Percentiles rank a stretch among this genome's conserved stretches.
Conservation (phyloP, 2,888 invertebrate species). For the Lasioglossum leucozonium region DNA sequence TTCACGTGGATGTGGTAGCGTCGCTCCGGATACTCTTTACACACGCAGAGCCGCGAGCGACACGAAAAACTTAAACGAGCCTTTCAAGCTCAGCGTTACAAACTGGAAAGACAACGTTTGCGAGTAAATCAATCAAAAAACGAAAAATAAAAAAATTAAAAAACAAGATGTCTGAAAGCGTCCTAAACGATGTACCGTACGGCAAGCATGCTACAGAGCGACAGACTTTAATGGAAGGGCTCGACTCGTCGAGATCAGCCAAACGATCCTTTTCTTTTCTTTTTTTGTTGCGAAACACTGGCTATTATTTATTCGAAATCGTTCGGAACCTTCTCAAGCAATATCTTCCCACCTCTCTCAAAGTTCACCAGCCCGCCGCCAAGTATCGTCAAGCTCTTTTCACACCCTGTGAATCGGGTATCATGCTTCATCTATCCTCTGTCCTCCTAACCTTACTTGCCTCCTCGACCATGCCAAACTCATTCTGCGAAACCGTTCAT, state of each 20-base stretch:
- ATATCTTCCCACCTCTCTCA: not conserved
- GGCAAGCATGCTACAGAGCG: slow-evolving; percentile 68
- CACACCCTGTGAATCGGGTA: not conserved
- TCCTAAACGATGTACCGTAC: slow-evolving; percentile 56
- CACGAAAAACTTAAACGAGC: slow-evolving; percentile 24
- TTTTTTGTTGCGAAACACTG: not conserved
- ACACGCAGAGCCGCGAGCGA: slow-evolving; percentile 28
- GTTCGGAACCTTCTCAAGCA: too few species aligned
- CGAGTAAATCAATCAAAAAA: slow-evolving; percentile 52
- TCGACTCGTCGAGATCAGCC: slow-evolving; percentile 68
- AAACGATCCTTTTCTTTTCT: slow-evolving; percentile 15
- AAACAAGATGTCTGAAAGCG: slow-evolving; percentile 56
- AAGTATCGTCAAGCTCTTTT: not conserved
- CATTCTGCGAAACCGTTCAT: not conserved
- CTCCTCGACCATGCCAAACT: not conserved
- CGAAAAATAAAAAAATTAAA: too few species aligned
- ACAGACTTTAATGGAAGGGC: slow-evolving; percentile 56
- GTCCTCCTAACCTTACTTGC: slow-evolving; percentile 3
- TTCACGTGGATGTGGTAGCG: slow-evolving; percentile 23
- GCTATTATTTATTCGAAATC: not conserved
- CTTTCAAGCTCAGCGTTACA: slow-evolving; percentile 27
- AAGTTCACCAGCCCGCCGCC: not conserved
- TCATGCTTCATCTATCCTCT: slow-evolving; percentile 9
- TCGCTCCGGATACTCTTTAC: slow-evolving; percentile 23
- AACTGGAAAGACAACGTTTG: slow-evolving; percentile 23